Conservation (phyloP, 2,113 vertebrate species). For the Brachyistius frenatus region DNA sequence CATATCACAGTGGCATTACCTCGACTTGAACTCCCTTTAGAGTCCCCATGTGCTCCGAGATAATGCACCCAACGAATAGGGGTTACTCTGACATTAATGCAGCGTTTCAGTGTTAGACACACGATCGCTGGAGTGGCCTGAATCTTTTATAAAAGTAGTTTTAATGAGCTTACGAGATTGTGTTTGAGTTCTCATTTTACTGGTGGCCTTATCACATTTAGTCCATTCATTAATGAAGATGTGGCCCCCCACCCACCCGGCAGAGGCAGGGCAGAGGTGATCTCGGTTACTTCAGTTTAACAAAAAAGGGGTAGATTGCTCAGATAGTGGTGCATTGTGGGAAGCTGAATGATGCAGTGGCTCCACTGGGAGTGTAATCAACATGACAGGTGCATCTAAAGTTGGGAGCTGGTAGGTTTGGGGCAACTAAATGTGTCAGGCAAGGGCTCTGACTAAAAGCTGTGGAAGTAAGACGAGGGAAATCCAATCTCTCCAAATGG, state of each 20-base stretch:
- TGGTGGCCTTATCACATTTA: conserved; percentile 52
- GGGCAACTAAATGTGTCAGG: conserved; percentile 31
- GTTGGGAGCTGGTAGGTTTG: conserved; percentile 36
- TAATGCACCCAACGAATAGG: conserved; percentile 52
- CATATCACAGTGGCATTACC: conserved; percentile 32
- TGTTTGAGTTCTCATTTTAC: conserved; percentile 52
- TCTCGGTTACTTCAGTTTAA: conserved; percentile 9
- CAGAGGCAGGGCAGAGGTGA: conserved; percentile 67
- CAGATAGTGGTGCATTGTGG: conserved; percentile 51
- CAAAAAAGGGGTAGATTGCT: conserved; percentile 60
- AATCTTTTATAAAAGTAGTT: conserved; percentile 68
- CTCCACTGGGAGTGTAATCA: conserved; percentile 47
- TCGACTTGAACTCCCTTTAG: conserved; percentile 48
- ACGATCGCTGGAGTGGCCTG: conserved; percentile 42
- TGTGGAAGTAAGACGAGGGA: conserved; percentile 11
- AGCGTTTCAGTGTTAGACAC: conserved; percentile 27
- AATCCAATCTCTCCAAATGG: neutral
- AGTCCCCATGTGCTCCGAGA: conserved; percentile 49
- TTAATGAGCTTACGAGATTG: conserved; percentile 53
- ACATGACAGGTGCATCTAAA: conserved; percentile 61
- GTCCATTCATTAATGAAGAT: conserved; percentile 57
- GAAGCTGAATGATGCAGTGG: conserved; percentile 49
- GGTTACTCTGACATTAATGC: conserved; percentile 35
- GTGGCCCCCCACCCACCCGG: conserved; percentile 27
- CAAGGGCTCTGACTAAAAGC: conserved; percentile 13